Evolutionary conservation across 2,113 vertebrate species (phyloP).

Genomic region (Callospermophilus lateralis): DNA sequence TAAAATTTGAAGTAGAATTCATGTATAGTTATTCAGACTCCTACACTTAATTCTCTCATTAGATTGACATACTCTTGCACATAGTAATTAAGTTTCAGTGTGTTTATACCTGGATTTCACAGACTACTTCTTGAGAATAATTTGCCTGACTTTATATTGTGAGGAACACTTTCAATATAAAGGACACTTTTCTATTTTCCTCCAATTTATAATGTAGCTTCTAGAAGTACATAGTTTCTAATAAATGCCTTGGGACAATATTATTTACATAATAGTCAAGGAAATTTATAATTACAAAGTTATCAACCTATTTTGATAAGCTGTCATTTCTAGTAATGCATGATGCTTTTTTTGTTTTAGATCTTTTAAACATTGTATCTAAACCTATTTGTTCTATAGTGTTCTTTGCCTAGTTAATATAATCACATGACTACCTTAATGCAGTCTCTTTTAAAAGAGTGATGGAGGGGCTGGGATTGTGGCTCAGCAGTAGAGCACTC

Average conservation of each 20-base stretch:
- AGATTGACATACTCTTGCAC: not conserved
- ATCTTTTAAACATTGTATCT: not conserved
- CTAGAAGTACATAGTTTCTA: not conserved
- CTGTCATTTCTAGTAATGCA: not conserved
- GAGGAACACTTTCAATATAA: not conserved
- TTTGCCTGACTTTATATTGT: not conserved
- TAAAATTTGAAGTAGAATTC: not conserved
- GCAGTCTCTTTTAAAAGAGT: not conserved
- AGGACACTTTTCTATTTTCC: not conserved
- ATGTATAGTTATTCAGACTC: not conserved
- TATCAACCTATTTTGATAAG: not conserved
- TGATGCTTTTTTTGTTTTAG: not conserved
- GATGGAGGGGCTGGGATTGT: not conserved
- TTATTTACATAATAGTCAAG: not conserved
- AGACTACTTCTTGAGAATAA: not conserved
- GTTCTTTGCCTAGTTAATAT: not conserved
- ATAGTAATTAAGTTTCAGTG: slow-evolving; percentile 15
- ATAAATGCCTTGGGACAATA: not conserved
- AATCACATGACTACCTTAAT: not conserved
- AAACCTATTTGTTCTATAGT: not conserved
- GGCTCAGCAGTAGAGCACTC: no score
- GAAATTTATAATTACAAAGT: not conserved
- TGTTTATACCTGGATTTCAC: not conserved
- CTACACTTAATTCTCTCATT: not conserved
- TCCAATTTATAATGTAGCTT: not conserved